A percentile compares a stretch with the other conserved stretches of the same genome.
Evolutionary conservation across 2,113 vertebrate species (phyloP).

Genomic region (Xiphias gladius): DNA sequence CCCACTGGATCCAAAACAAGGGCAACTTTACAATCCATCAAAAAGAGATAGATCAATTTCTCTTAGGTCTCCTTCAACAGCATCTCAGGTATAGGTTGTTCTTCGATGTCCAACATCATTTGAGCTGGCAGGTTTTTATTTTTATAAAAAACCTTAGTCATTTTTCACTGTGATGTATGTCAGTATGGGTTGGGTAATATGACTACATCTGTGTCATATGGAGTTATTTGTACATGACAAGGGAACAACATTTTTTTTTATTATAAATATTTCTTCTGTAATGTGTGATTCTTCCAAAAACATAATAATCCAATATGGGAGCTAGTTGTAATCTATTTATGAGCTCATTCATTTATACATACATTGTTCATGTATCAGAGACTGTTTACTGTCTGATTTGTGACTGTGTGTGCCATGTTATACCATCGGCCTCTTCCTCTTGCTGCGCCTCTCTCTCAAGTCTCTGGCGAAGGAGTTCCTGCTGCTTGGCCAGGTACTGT

Average conservation of each 20-base stretch:
- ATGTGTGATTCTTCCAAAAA: not conserved
- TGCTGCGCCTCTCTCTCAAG: slow-evolving; percentile 91
- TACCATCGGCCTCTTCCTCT: slow-evolving; percentile 89
- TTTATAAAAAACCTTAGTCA: too few relatives aligned
- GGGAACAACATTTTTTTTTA: too few relatives aligned
- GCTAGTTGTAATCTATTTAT: not conserved
- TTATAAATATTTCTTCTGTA: too few relatives aligned
- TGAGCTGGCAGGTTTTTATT: too few relatives aligned
- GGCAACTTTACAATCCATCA: not conserved
- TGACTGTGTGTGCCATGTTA: slow-evolving; percentile 22
- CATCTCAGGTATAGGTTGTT: not conserved
- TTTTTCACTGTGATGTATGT: too few relatives aligned
- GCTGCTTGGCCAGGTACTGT: slow-evolving; percentile 95
- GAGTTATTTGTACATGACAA: not conserved
- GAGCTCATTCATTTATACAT: not conserved
- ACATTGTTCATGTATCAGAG: not conserved
- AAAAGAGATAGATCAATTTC: not conserved
- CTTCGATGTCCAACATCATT: not conserved
- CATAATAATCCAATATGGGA: not conserved
- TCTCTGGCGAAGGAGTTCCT: slow-evolving; percentile 91
- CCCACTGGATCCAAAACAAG: not conserved
- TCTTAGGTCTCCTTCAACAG: not conserved
- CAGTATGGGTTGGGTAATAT: too few relatives aligned
- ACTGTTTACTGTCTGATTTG: not conserved
- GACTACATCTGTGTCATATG: too few relatives aligned